phyloP scores from a whole-genome alignment of 92 coral and sea anemone genomes.

The Bergia puertoricense region DNA sequence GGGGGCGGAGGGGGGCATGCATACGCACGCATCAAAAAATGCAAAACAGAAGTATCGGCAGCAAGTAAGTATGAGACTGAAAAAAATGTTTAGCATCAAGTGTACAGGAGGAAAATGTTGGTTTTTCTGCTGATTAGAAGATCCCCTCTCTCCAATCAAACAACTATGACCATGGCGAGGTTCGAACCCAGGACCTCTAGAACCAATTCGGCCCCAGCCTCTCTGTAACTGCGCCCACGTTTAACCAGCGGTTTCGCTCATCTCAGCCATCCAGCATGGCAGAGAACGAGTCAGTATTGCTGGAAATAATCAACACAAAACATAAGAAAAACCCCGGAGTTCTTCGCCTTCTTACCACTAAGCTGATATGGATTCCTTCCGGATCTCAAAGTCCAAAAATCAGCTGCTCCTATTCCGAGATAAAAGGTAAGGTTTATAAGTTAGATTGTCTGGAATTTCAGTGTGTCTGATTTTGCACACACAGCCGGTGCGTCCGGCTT shows the following conservation, averaged over 20 bases:
- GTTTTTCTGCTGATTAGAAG: too few relatives aligned
- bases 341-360: conserved; percentile 82
- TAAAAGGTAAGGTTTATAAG: conserved; percentile 74
- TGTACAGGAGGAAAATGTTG: too few relatives aligned
- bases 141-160: too few relatives aligned
- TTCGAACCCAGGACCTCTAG: too few relatives aligned
- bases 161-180: too few relatives aligned
- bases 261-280: conserved; percentile 86
- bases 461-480: neutral
- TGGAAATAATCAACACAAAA: conserved; percentile 84
- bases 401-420: conserved; percentile 84
- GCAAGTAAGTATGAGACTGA: too few relatives aligned
- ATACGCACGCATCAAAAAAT: too few relatives aligned
- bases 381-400: conserved; percentile 80
- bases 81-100: too few relatives aligned
- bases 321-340: conserved; percentile 85
- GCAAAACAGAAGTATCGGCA: too few relatives aligned
- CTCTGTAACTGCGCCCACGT: neutral
- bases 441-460: too few relatives aligned
- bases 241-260: conserved; percentile 47
- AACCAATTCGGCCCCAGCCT: neutral
- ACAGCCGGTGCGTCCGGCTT: neutral
- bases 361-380: conserved; percentile 76
- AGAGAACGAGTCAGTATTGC: conserved; percentile 70
- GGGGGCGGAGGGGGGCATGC: too few relatives aligned